Evolutionary conservation across 2,888 invertebrate species (phyloP).

Genomic region (Perdita meconis): DNA sequence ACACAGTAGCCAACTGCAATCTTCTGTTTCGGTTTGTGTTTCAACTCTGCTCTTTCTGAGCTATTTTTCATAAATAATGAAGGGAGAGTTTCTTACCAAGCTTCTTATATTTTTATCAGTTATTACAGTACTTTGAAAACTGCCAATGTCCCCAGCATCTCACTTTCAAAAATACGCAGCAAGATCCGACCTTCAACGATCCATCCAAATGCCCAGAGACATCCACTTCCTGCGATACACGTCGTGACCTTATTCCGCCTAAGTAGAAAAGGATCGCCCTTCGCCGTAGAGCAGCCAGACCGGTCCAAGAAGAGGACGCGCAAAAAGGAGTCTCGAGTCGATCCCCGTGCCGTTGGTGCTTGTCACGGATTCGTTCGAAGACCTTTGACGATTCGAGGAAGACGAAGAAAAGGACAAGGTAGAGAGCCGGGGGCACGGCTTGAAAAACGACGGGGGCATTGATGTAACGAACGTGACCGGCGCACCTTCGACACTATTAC

Average conservation of each 20-base stretch:
- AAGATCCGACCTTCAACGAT: conserved; percentile 13
- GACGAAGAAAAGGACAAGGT: conserved; percentile 55
- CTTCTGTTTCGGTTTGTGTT: no score
- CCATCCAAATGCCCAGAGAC: background rate
- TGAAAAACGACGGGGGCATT: conserved; percentile 74
- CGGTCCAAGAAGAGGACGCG: conserved; percentile 21
- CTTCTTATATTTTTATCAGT: no score
- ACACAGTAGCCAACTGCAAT: no score
- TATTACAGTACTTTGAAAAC: no score
- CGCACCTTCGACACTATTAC: conserved; percentile 78
- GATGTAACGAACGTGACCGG: conserved; percentile 80
- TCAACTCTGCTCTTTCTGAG: no score
- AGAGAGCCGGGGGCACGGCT: conserved; percentile 60
- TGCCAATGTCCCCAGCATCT: background rate
- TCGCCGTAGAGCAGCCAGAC: conserved; percentile 51
- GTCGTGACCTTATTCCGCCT: conserved; percentile 53
- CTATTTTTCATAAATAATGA: no score
- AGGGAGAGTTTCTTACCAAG: no score
- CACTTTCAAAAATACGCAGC: background rate
- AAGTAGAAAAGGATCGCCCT: conserved; percentile 49
- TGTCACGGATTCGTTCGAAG: conserved; percentile 61
- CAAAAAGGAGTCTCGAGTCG: conserved; percentile 45
- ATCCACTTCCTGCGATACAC: conserved; percentile 57
- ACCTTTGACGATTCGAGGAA: conserved; percentile 57
- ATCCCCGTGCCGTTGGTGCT: conserved; percentile 60